Base-by-base conservation (phyloP, 2,797 vertebrate genomes). In the Jordanella pulchra region DNA sequence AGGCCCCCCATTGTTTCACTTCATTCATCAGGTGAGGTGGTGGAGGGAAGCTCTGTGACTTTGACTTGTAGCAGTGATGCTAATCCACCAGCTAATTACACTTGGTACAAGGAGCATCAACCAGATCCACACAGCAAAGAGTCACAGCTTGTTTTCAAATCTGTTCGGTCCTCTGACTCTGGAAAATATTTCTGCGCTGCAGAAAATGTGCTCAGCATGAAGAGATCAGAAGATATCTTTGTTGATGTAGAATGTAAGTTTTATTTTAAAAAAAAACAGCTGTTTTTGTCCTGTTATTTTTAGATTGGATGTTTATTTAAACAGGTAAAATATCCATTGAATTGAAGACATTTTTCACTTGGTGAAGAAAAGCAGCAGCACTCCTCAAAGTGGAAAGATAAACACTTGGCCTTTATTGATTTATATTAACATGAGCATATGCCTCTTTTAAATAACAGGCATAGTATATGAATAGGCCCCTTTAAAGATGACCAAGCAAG, bases 21-120 rank as follows among this genome's bases (percentile, higher is more conserved):
- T 53, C 79, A 25, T 79, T 39, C 32, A 21, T 42, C 78, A 67
- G 83, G 15, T 71, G 73, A 70, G 25, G 64, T 84, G 35, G 25
- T 66, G 68, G 81, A 84, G 79, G 76, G 53, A 17, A 72, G 21
- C 12, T 56, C 70, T 50, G 72, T 84, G 72, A 81, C 4, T 80
- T 71, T 88, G 80, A 81, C 51, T 58, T 88, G 86, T 25, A 79
- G 63, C 72, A 82, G 72, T 69, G 75, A 79, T 69, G 77, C 77
- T 70, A 73, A 84, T 64, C 81, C 79, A 65, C 64, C 73, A 58
- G 69, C 65, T 53, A 67, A 9, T 23, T 84, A 80, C 58, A 74
- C 27, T 44, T 89, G 87, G 85, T 74, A 79, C 80, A 83, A 77
- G 53, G 1, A 55, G 1, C 25, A 72, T 4, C 32, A 21, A 17